These are phyloP conservation scores for Lamprologus callipterus DNA, from an alignment of 2,113 vertebrate species.

Conservation along the genomic window DNA sequence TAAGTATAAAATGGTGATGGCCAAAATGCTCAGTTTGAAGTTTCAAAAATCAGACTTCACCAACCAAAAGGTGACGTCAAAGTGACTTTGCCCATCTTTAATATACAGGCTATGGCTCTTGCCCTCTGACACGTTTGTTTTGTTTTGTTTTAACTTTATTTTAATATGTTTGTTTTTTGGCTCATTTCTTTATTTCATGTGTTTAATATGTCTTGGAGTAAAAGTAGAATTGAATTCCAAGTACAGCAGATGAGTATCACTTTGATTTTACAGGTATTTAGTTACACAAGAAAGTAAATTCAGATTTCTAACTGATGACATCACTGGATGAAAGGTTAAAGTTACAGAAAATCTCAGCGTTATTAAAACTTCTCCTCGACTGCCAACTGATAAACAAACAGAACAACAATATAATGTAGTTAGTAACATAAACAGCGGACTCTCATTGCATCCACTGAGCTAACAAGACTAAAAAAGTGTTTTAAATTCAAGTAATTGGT, in stretches of 20 bases:
- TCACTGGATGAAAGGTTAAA: not conserved
- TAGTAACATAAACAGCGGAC: not conserved
- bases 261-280: not conserved
- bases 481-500: not conserved
- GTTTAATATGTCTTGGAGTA: not conserved
- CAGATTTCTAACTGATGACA: not conserved
- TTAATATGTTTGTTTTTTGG: not conserved
- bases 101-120: not conserved
- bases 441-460: not conserved
- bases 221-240: not conserved
- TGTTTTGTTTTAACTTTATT: not conserved
- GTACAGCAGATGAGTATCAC: not conserved
- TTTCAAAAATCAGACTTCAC: not conserved
- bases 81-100: not conserved
- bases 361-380: not conserved
- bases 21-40: not conserved
- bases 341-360: not conserved
- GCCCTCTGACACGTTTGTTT: not conserved
- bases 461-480: not conserved
- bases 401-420: not conserved
- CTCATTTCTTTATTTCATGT: not conserved
- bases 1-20: not conserved
- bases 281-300: not conserved
- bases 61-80: not conserved
- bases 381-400: not conserved